phyloP scores from a whole-genome alignment of 2,888 invertebrate genomes.

The Cancer borealis region DNA sequence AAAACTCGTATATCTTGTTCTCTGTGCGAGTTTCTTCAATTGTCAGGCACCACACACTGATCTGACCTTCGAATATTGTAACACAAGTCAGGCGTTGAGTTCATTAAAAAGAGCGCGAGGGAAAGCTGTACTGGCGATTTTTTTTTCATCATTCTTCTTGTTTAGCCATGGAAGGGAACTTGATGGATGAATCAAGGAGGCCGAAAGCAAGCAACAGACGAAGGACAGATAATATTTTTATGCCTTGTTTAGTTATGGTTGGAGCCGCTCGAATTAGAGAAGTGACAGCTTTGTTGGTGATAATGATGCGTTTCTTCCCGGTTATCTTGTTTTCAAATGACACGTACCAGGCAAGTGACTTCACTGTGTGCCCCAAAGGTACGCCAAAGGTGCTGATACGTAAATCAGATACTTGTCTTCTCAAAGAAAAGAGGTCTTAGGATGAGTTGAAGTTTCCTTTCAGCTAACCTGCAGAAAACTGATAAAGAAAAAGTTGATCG shows the following conservation, averaged over 20 bases:
- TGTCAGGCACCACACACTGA: too few species aligned
- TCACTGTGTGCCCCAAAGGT: neutral
- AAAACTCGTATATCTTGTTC: too few species aligned
- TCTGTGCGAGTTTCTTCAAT: too few species aligned
- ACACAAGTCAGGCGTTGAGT: too few species aligned
- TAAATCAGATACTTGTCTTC: neutral
- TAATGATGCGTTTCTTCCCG: slow-evolving; percentile 19
- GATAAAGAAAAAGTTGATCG: neutral
- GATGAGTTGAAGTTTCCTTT: neutral
- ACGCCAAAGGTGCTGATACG: neutral
- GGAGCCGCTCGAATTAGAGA: neutral
- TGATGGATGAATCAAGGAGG: neutral
- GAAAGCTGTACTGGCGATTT: neutral
- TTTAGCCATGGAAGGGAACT: neutral
- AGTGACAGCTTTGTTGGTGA: slow-evolving; percentile 35
- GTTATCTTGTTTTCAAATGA: slow-evolving; percentile 29
- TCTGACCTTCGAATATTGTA: too few species aligned
- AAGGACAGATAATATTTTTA: neutral
- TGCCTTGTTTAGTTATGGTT: neutral
- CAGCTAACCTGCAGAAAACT: neutral
- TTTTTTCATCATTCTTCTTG: neutral
- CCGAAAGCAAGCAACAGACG: neutral
- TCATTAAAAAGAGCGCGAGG: neutral
- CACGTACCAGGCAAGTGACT: neutral
- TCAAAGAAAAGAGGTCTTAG: neutral